Conservation (phyloP, 1,140 invertebrate genomes). For the Danaus melanippus region DNA sequence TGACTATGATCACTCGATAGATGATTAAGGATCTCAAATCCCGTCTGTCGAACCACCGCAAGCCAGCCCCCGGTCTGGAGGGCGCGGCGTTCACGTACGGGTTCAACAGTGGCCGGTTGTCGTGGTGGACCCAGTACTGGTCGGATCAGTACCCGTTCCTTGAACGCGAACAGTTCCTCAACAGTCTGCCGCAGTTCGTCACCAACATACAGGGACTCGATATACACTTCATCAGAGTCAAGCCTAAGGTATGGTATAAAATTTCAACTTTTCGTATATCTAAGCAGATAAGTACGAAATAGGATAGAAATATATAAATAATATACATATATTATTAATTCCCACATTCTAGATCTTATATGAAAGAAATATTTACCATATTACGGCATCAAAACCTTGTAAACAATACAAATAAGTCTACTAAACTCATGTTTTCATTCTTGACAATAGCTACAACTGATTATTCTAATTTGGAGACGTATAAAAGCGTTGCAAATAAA, state of each 20-base stretch:
- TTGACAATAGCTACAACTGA: too few relatives aligned
- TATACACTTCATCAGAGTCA: slow-evolving; percentile 81
- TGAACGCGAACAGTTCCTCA: slow-evolving; percentile 77
- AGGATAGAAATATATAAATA: too few relatives aligned
- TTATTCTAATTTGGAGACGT: too few relatives aligned
- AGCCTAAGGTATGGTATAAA: slow-evolving; percentile 49
- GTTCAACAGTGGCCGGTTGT: slow-evolving; percentile 78
- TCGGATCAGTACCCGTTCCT: slow-evolving; percentile 78
- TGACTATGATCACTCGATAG: slow-evolving; percentile 38
- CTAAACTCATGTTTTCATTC: too few relatives aligned
- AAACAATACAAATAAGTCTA: too few relatives aligned
- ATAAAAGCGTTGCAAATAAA: too few relatives aligned
- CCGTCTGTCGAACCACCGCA: slow-evolving; percentile 72
- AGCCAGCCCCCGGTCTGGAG: slow-evolving; percentile 73
- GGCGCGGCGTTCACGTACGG: slow-evolving; percentile 81
- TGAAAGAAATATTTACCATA: too few relatives aligned
- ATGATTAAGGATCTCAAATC: slow-evolving; percentile 75
- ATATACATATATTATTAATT: too few relatives aligned
- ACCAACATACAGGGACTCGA: slow-evolving; percentile 80
- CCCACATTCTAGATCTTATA: too few relatives aligned
- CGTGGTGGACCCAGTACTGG: slow-evolving; percentile 79
- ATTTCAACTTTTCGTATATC: too few relatives aligned
- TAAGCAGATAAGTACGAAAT: too few relatives aligned
- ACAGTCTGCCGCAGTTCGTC: slow-evolving; percentile 80
- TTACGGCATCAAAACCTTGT: too few relatives aligned